Base-by-base conservation (phyloP, 2,888 invertebrate genomes). In the Eurytoma californica region DNA sequence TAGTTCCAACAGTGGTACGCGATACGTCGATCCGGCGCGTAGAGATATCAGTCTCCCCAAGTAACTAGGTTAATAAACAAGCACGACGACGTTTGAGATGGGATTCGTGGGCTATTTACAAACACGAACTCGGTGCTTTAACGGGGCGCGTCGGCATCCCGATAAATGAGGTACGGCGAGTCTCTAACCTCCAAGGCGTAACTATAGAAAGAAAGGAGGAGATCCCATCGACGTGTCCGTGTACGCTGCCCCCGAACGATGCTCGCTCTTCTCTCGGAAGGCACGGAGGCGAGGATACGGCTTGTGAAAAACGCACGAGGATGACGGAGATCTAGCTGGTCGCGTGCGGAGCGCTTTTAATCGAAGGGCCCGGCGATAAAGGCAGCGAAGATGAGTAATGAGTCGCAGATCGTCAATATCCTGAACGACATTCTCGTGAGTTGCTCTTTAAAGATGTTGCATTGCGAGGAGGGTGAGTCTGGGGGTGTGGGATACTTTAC, bases 351-450 rank as follows among this genome's bases (percentile, higher is more conserved):
- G 53, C 74, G 69, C 53, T 16, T 20, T 66, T 16, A n/a, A 65
- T 58, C 66, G 53, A 58, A 12, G 49, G 9, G 28, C 13, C 30
- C 58, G 60, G 60, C 73, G 20, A 14, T 28, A 55, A 65, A 70
- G 67, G 20, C 39, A 51, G 28, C 0, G 30, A 76, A 76, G 80
- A 94, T 94, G 93, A 91, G 91, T 79, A 87, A 86, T 69, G 95
- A 95, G 88, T 90, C 92, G 67, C 93, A 93, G 90, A 92, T 95
- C 67, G 91, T 92, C 20, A 92, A 91, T 85, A 92, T 95, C 82
- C 92, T 95, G 20, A 94, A 93, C 86, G 94, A 94, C 84, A 94
- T 94, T 86, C 90, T 94, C 91, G 94, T 94, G 88, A 92, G 92
- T 91, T 55, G 13, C 9, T 51, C 18, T 75, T 24, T n/a, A 20